Evolutionary conservation across 2,113 vertebrate species (phyloP).

Genomic region (Ictalurus punctatus): DNA sequence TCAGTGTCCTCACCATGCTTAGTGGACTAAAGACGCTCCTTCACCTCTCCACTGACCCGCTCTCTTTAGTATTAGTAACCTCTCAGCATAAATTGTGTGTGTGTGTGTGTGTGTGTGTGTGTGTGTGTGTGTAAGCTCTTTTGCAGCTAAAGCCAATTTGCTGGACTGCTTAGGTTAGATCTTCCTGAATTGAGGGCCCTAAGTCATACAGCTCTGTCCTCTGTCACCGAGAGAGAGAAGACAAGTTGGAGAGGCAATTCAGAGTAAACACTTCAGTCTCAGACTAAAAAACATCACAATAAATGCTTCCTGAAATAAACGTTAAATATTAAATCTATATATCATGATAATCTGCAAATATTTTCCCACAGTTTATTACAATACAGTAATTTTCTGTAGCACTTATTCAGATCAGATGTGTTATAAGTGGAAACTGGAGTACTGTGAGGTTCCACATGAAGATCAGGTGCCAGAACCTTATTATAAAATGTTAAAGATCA

Average conservation of each 20-base stretch:
- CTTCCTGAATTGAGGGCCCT: constrained; percentile 66
- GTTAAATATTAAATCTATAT: not conserved
- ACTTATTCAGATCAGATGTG: not conserved
- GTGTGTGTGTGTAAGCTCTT: constrained; percentile 74
- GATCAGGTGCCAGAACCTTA: not conserved
- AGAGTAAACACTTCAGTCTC: not conserved
- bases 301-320: not conserved
- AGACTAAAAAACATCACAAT: not conserved
- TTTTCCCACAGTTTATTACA: not conserved
- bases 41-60: not conserved
- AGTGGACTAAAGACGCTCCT: not conserved
- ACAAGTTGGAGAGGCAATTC: not conserved
- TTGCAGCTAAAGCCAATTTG: constrained; percentile 79
- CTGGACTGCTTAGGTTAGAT: constrained; percentile 71
- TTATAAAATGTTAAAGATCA: not conserved
- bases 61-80: not conserved
- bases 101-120: not conserved
- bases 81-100: constrained; percentile 49
- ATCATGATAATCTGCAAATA: not conserved
- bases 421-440: not conserved
- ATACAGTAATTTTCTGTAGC: not conserved
- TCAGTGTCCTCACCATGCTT: not conserved
- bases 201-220: constrained; percentile 54
- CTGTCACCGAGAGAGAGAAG: constrained; percentile 5
- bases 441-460: not conserved